Evolutionary conservation across 2,888 invertebrate species (phyloP).

Genomic region (Stenchaetothrips biformis): DNA sequence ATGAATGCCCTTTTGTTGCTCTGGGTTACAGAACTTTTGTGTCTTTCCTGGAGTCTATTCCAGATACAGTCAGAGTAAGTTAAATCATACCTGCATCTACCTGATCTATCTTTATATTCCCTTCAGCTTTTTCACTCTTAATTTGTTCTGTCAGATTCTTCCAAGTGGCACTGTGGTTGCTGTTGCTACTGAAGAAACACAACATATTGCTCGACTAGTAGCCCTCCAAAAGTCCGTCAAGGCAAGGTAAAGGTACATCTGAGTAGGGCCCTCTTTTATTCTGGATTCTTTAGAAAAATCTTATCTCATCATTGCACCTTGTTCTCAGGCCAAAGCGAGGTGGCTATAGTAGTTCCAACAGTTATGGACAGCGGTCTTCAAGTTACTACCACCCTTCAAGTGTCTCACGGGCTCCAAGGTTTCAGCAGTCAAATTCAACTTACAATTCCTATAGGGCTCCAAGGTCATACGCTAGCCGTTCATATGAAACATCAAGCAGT

Average conservation of each 20-base stretch:
- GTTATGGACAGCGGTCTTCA: not conserved
- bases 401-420: no score
- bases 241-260: not conserved
- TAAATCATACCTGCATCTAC: not conserved
- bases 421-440: not conserved
- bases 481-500: constrained; percentile 58
- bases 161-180: not conserved
- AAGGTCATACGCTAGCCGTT: not conserved
- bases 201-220: not conserved
- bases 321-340: not conserved
- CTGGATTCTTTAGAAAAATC: not conserved
- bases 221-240: not conserved
- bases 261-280: not conserved
- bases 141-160: not conserved
- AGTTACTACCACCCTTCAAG: no score
- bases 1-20: not conserved
- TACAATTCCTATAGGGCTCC: not conserved
- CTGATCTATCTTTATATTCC: rapidly evolving
- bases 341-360: no score
- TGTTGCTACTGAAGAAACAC: not conserved
- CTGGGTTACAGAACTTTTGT: not conserved
- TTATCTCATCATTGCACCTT: not conserved
- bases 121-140: not conserved
- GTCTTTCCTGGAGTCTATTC: not conserved
- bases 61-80: not conserved